A percentile compares a stretch with the other conserved stretches of the same genome.
Evolutionary conservation across 1,140 invertebrate species (phyloP).

Genomic region (Micrasema minimum): DNA sequence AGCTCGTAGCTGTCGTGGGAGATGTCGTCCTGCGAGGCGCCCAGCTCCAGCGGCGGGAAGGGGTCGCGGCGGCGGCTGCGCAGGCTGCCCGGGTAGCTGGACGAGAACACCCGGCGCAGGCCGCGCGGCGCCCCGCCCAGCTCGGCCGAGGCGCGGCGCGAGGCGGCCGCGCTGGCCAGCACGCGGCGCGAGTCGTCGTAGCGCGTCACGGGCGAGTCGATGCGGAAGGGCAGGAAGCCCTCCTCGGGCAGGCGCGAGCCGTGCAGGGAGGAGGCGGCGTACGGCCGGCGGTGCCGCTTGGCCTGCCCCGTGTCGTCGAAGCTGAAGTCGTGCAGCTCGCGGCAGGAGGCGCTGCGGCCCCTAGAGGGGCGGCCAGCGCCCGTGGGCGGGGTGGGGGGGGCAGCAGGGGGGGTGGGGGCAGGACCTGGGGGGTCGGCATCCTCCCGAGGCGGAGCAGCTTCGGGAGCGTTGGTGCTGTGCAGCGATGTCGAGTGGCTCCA

Average conservation of each 20-base stretch:
- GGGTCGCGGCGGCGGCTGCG: slow-evolving; percentile 71
- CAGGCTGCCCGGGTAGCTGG: slow-evolving; percentile 84
- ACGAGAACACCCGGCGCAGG: slow-evolving; percentile 76
- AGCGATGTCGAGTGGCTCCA: slow-evolving; percentile 66
- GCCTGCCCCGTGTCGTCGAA: slow-evolving; percentile 75
- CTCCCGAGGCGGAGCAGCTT: slow-evolving; percentile 62
- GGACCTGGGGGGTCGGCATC: slow-evolving; percentile 48
- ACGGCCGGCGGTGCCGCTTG: slow-evolving; percentile 64
- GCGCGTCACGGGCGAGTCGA: slow-evolving; percentile 80
- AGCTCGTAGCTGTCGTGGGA: slow-evolving; percentile 91
- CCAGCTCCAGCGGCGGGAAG: slow-evolving; percentile 67
- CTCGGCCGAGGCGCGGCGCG: slow-evolving; percentile 70
- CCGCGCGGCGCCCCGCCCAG: slow-evolving; percentile 68
- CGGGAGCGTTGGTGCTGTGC: slow-evolving; percentile 57
- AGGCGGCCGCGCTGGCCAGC: slow-evolving; percentile 61
- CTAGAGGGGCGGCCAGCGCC: slow-evolving; percentile 7
- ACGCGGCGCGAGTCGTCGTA: slow-evolving; percentile 76
- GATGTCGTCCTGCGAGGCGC: slow-evolving; percentile 85
- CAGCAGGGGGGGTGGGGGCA: slow-evolving; percentile 56
- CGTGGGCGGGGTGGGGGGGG: slow-evolving; percentile 30
- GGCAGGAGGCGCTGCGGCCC: slow-evolving; percentile 75
- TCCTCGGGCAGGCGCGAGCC: slow-evolving; percentile 42
- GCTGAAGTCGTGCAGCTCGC: slow-evolving; percentile 78
- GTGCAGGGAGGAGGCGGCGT: slow-evolving; percentile 46
- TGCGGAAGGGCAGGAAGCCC: slow-evolving; percentile 56